Base-by-base conservation (phyloP, 2,888 invertebrate species). In the Escarpia spicata region DNA sequence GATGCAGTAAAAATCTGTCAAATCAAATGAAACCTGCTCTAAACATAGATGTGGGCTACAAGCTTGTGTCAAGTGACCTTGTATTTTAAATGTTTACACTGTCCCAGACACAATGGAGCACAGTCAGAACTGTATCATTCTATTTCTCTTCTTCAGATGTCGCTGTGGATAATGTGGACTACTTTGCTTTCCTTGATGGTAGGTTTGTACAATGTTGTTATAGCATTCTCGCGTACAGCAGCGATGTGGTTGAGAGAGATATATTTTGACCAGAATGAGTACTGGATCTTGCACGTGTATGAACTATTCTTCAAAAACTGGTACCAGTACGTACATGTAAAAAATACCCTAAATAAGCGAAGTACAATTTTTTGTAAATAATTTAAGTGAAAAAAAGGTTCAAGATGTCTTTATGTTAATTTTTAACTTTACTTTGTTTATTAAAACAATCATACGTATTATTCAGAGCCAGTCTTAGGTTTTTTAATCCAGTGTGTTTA, bases 131-230 rank as follows among this genome's bases (percentile, higher is more conserved):
- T 26, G n/a, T 75, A 26, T 75, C n/a, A 2, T 75, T 37, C 37
- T 37, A 37, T 44, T 44, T 91, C 45, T 91, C 44, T 91, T 43
- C 94, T 94, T 93, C 94, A 75, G 98, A 98, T 95, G 97, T 97
- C 94, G 98, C 98, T 12, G 97, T 98, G 94, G 97, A 98, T 93
- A 97, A 97, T 95, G 97, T 98, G 2, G 98, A 98, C 95, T 97
- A 98, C 93, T 97, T 98, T 91, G 98, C 98, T 95, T 99, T 99
- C 96, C 97, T 99, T 91, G 98, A 98, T 96, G 98, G 98, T 94
- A 93, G 92, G 92, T 91, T 90, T 92, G 52, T 52, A 26, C 6
- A 4, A 6, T 75, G 3, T n/a, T 26, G 75, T 6, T 75, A 75
- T 26, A 75, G 75, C 75, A 75, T 19, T n/a, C 52, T 52, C 9